A percentile compares a stretch with the other conserved stretches of the same genome.
Conservation (phyloP, 2,113 vertebrate species). For the Oryzias celebensis region DNA sequence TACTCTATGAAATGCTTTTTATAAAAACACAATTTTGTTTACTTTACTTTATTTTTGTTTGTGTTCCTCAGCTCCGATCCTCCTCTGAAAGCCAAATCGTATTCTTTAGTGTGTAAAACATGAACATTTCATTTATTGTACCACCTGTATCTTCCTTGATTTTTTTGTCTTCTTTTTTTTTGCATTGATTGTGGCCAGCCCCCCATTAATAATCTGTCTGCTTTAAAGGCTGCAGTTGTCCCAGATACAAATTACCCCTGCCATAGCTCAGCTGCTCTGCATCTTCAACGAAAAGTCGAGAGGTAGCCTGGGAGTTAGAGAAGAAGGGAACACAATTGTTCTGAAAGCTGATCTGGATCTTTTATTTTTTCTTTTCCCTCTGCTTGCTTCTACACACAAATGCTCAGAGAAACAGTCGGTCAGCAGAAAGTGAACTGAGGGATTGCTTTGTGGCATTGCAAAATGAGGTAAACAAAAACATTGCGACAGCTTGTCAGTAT, state of each 20-base stretch:
- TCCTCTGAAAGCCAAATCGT: too few species aligned
- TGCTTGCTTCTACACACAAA: slow-evolving; percentile 18
- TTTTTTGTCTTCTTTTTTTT: slow-evolving; percentile 3
- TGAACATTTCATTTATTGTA: not conserved
- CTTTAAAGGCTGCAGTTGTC: slow-evolving; percentile 26
- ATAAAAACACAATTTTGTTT: too few species aligned
- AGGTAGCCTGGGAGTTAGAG: slow-evolving; percentile 20
- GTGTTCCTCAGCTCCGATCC: too few species aligned
- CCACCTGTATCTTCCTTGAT: slow-evolving; percentile 3
- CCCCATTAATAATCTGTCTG: slow-evolving; percentile 22
- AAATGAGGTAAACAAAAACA: slow-evolving; percentile 36
- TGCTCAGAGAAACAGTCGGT: slow-evolving; percentile 52
- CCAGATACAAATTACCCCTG: slow-evolving; percentile 30
- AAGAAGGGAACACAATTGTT: slow-evolving; percentile 46
- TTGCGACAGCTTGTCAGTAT: slow-evolving; percentile 46
- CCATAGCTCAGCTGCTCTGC: slow-evolving; percentile 18
- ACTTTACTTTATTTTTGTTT: too few species aligned
- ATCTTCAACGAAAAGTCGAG: slow-evolving; percentile 7
- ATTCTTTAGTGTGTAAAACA: too few species aligned
- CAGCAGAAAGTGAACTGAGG: slow-evolving; percentile 59
- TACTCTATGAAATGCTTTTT: too few species aligned
- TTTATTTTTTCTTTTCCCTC: not conserved
- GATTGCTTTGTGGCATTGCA: slow-evolving; percentile 38
- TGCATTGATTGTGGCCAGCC: slow-evolving; percentile 3
- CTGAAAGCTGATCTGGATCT: slow-evolving; percentile 17